Base-by-base conservation (phyloP, 2,888 invertebrate genomes). In the Aplocera efformata region DNA sequence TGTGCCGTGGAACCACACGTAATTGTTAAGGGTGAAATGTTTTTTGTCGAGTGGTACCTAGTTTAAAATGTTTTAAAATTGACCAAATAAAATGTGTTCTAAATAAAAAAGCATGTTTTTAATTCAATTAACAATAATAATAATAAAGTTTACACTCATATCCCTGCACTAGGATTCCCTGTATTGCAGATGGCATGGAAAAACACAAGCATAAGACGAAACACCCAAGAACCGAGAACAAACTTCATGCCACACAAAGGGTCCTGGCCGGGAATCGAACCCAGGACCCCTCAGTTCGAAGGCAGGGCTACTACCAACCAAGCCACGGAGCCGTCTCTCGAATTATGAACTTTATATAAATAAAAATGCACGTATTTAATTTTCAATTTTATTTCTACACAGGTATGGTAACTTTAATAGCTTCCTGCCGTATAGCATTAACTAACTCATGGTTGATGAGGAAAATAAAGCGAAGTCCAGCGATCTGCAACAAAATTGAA, bases 371-470 rank as follows among this genome's bases (percentile, higher is more conserved):
- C 37, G 47, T 48, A 32, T 48, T 51, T 64, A 56, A 53, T 58
- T 5, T 37, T 56, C 55, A 45, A 32, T 47, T 50, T 58, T 42
- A 50, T 58, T 62, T 76, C 67, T 40, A 86, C 25, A 77, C 77
- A 44, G 88, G 86, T 62, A 86, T 79, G 71, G 92, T 94, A 48
- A 94, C 92, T 79, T 95, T 94, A 1, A 94, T 94, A 46, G 96
- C 94, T 83, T 97, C 97, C 74, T 95, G 95, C 37, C 96, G 92
- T 59, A 98, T 96, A 25, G 94, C 94, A 68, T 93, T 94, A 57
- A 98, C 96, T 32, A 98, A 89, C 61, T 98, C 97, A 74, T 96
- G 95, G 80, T 98, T 98, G 44, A 98, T 94, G 50, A 97, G 90
- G 76, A 98, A 98, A 57, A 97, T 95, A 83, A 98, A 98, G 49